Evolutionary conservation across 2,113 vertebrate species (phyloP).

Genomic region (Lepisosteus osseus): DNA sequence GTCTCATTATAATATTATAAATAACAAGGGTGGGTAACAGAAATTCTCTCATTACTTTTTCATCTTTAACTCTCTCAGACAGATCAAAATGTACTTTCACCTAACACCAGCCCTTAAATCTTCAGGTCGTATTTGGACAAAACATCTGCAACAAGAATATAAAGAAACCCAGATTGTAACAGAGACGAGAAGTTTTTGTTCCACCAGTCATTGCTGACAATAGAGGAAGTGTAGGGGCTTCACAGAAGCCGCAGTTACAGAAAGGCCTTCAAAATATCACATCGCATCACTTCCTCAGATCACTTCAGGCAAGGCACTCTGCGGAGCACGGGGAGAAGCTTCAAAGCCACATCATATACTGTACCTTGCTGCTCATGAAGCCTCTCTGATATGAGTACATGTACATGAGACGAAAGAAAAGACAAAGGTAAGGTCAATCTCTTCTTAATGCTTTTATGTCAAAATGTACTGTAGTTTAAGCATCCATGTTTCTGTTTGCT

Average conservation of each 20-base stretch:
- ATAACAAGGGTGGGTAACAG: too few relatives aligned
- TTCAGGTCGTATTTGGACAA: too few relatives aligned
- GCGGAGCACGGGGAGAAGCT: constrained; percentile 18
- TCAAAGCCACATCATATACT: constrained; percentile 21
- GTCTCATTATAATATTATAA: too few relatives aligned
- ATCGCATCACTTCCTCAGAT: constrained; percentile 32
- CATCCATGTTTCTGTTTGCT: too few relatives aligned
- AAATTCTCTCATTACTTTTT: too few relatives aligned
- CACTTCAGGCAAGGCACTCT: constrained; percentile 24
- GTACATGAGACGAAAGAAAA: constrained; percentile 23
- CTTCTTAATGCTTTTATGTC: too few relatives aligned
- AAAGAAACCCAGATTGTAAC: too few relatives aligned
- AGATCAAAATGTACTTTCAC: too few relatives aligned
- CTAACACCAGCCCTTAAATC: too few relatives aligned
- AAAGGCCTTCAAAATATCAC: constrained; percentile 25
- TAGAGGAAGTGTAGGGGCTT: constrained; percentile 56
- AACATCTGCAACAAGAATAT: too few relatives aligned
- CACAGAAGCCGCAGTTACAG: constrained; percentile 32
- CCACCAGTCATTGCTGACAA: constrained; percentile 24
- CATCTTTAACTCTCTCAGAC: too few relatives aligned
- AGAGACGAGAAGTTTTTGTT: constrained; percentile 25
- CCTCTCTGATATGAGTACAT: constrained; percentile 22
- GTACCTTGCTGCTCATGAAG: constrained; percentile 7
- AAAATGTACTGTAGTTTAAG: too few relatives aligned
- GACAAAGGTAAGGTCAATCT: constrained; percentile 31